These are phyloP conservation scores for Protodeltote pygarga DNA, from an alignment of 2,888 invertebrate genomes.

Conservation along the genomic window DNA sequence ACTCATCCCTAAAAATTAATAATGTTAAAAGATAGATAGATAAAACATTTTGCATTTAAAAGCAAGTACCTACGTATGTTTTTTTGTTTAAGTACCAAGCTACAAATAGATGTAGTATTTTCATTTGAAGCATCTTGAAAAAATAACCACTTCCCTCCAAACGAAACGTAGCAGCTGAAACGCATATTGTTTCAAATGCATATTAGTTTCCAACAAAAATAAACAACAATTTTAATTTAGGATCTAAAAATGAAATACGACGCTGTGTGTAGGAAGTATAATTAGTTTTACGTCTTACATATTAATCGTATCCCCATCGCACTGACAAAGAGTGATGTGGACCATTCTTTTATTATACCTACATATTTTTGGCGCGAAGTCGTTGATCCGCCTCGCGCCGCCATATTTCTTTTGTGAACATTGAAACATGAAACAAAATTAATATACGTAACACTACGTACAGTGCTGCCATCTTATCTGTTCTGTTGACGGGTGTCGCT, in stretches of 20 bases:
- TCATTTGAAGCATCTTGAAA: no score
- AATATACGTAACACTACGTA: no score
- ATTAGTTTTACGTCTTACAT: conserved; percentile 38
- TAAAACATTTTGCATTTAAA: no score
- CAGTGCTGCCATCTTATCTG: no score
- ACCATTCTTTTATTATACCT: conserved; percentile 62
- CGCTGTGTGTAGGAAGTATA: conserved; percentile 23
- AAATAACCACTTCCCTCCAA: conserved; percentile 3
- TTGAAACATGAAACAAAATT: conserved; percentile 25
- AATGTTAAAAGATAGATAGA: no score
- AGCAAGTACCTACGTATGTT: no score
- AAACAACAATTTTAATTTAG: conserved; percentile 14
- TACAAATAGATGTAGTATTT: no score
- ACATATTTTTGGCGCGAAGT: conserved; percentile 65
- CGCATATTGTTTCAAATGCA: conserved; percentile 14
- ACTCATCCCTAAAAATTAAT: no score
- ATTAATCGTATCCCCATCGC: conserved; percentile 39
- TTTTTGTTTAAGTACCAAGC: no score
- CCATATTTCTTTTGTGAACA: conserved; percentile 40
- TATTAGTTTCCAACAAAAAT: conserved; percentile 18
- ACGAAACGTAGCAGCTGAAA: conserved; percentile 26
- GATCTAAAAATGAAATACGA: conserved; percentile 32
- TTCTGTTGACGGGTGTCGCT: no score
- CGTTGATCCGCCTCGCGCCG: conserved; percentile 55
- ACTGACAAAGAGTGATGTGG: conserved; percentile 66